phyloP scores from a whole-genome alignment of 2,797 vertebrate species.

The Enteromius unitaeniatus region DNA sequence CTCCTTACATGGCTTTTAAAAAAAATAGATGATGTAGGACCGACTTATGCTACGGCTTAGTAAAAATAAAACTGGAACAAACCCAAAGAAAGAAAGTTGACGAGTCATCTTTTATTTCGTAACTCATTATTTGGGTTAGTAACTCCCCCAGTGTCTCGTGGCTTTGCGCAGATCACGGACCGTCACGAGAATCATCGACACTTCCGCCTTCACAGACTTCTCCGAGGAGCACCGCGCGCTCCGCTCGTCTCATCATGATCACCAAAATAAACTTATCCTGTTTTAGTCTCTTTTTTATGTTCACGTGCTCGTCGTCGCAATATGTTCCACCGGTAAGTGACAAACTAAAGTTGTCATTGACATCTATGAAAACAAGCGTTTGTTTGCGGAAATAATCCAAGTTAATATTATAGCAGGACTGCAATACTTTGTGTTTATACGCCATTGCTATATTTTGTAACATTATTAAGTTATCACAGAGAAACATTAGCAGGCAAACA shows the following conservation, averaged over 20 bases:
- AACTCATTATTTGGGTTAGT: background rate
- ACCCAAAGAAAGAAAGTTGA: background rate
- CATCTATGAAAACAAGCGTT: background rate
- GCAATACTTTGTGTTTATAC: background rate
- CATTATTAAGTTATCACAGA: background rate
- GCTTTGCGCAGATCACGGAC: conserved; percentile 11
- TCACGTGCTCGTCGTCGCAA: conserved; percentile 62
- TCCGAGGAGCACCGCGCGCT: background rate
- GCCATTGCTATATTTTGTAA: background rate
- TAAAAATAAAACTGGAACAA: background rate
- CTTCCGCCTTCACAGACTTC: conserved; percentile 35
- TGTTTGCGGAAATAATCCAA: background rate
- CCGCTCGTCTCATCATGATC: background rate
- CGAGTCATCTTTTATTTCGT: conserved; percentile 31
- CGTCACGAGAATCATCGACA: conserved; percentile 34
- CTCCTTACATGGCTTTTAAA: background rate
- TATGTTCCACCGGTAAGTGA: conserved; percentile 78
- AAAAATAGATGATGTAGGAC: no score
- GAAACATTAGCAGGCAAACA: no score
- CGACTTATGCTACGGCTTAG: background rate
- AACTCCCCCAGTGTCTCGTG: conserved; percentile 29
- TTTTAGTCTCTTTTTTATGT: conserved; percentile 37
- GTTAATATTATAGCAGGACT: background rate
- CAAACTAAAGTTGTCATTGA: background rate
- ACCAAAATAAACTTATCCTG: background rate